Evolutionary conservation across 2,888 invertebrate species (phyloP), one percentile per base, ranked within the genome.

Genomic region (Willowsia nigromaculata): DNA sequence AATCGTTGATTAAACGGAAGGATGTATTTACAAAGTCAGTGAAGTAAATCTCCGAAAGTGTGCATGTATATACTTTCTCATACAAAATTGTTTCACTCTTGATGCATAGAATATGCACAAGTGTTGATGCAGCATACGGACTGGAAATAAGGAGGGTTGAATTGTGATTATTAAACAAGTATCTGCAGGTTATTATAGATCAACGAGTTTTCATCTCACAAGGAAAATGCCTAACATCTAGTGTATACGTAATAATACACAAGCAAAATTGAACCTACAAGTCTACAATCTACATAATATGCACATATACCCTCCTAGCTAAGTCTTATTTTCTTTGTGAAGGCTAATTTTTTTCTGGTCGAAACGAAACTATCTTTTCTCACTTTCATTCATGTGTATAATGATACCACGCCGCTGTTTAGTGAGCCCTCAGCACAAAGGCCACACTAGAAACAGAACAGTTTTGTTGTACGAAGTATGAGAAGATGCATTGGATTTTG

Each of bases 401-500:
- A 30, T 62, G 13, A 30, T 62, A 13, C 15, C 15, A 62, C 59
- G 30, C 22, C 13, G 59, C 27, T 62, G 50, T n/a, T 1, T 3
- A 25, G 59, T 33, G 13, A 15, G 5, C 7, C 1, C 65, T 37
- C n/a, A 68, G 37, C 37, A 68, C 65, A 71, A 71, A 43, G 43
- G 25, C 40, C 25, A 30, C 33, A 47, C 25, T 62, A 62, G 62
- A 15, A 13, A 25, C 15, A 25, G 25, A 43, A 47, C 11, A 25
- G 11, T 9, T 5, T 11, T 25, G 27, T 0, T 27, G 27, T n/a
- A 27, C 27, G 15, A 33, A 76, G 30, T 50, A 30, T 50, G 27
- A 11, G 76, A 30, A 76, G 53, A n/a, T 56, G 40, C 80, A 76
- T 11, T 53, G 76, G 53, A 76, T 76, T 76, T 50, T 76, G 30